A percentile compares a stretch with the other conserved stretches of the same genome.
These are phyloP conservation scores for Rhinolophus ferrumequinum DNA, from an alignment of 2,113 vertebrate genomes.

Conservation along the genomic window DNA sequence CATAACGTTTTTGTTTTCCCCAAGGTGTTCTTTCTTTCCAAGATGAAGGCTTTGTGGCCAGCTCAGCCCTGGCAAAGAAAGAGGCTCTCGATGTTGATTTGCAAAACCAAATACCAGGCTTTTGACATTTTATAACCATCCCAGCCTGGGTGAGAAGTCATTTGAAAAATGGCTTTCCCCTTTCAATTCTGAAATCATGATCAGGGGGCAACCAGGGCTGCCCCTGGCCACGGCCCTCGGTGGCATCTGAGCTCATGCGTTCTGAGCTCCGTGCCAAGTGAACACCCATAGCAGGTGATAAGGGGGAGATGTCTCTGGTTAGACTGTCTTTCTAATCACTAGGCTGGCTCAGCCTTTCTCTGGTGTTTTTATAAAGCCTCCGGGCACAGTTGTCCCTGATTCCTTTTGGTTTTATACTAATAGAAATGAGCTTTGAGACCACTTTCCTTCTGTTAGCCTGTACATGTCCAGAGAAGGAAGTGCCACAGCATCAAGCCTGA, in stretches of 20 bases:
- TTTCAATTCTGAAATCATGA: not conserved
- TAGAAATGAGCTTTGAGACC: not conserved
- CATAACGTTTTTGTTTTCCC: accelerated
- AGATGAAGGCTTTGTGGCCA: not conserved
- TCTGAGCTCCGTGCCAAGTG: not conserved
- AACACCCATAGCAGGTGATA: accelerated
- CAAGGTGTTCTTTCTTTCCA: not conserved
- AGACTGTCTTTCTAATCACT: accelerated
- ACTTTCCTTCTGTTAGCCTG: accelerated
- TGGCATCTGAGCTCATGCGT: not conserved
- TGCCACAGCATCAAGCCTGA: accelerated
- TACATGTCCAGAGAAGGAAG: not conserved
- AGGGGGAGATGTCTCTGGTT: accelerated
- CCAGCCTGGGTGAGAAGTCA: not conserved
- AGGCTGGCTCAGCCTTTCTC: not conserved
- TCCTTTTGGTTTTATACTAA: not conserved
- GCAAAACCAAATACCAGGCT: not conserved
- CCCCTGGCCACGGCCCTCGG: accelerated
- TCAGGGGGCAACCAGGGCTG: not conserved
- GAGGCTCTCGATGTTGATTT: not conserved
- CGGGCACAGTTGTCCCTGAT: too few relatives aligned
- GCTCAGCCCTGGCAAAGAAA: accelerated
- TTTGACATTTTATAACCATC: not conserved
- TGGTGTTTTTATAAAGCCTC: not conserved
- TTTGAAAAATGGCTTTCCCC: not conserved